Conservation (phyloP, 2,797 vertebrate species). For the Limnodromus scolopaceus region DNA sequence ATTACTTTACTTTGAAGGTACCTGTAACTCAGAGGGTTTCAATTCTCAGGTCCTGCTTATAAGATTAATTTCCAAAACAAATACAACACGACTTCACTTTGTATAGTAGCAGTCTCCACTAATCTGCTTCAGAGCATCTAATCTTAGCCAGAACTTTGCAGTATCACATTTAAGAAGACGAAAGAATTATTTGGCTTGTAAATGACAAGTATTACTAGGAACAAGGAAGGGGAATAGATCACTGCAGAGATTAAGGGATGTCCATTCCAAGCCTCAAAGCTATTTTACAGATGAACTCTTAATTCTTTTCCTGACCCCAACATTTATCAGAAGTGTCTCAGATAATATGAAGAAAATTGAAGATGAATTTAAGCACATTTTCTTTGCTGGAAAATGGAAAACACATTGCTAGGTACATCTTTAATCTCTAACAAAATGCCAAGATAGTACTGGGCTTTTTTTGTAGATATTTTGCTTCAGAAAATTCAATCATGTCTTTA, state of each 20-base stretch:
- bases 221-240: background rate
- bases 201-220: background rate
- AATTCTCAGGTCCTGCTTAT: background rate
- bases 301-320: background rate
- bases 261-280: background rate
- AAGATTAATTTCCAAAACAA: background rate
- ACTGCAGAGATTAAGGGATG: background rate
- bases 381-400: background rate
- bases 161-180: background rate
- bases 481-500: conserved; percentile 21
- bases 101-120: background rate
- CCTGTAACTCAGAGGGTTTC: background rate
- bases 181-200: background rate
- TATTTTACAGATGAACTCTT: background rate
- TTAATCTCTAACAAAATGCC: background rate
- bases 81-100: background rate
- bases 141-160: background rate
- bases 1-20: background rate
- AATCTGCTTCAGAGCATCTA: background rate
- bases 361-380: background rate
- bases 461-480: background rate
- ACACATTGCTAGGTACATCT: background rate
- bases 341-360: background rate
- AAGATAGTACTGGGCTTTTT: background rate
- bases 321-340: background rate